These are phyloP conservation scores for Idaea straminata DNA, from an alignment of 2,888 invertebrate species.

Conservation along the genomic window DNA sequence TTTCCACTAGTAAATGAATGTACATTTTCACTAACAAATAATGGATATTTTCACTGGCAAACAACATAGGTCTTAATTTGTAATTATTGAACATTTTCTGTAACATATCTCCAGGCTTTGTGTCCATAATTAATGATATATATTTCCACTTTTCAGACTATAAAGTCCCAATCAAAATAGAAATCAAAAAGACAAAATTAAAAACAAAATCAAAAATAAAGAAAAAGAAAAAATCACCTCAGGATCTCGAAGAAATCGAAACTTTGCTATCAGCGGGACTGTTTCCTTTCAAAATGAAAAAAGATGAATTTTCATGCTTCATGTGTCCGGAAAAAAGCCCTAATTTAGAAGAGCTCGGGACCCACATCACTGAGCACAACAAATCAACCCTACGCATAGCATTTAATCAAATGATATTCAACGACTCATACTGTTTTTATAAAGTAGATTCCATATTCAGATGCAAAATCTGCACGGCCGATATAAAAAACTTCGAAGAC, in stretches of 20 bases:
- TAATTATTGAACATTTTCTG: too few species aligned
- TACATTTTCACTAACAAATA: too few species aligned
- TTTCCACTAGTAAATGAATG: too few species aligned
- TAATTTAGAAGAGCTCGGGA: constrained; percentile 52
- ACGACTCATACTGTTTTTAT: constrained; percentile 56
- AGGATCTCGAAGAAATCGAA: constrained; percentile 51
- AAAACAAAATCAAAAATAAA: constrained; percentile 36
- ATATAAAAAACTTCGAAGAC: constrained; percentile 50
- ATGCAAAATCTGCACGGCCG: constrained; percentile 62
- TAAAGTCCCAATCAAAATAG: constrained; percentile 43
- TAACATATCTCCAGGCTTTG: too few species aligned
- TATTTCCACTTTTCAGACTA: constrained; percentile 12
- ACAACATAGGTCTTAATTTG: too few species aligned
- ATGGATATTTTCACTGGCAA: too few species aligned
- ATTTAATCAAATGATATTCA: constrained; percentile 63
- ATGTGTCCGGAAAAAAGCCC: constrained; percentile 57
- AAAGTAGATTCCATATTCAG: constrained; percentile 41
- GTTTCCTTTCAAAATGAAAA: constrained; percentile 66
- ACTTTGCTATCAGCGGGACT: constrained; percentile 53
- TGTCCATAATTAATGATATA: not conserved
- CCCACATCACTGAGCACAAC: constrained; percentile 53
- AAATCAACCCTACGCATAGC: constrained; percentile 53
- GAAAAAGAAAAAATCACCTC: constrained; percentile 40
- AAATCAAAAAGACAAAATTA: constrained; percentile 41
- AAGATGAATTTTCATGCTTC: constrained; percentile 54